phyloP scores from a whole-genome alignment of 1,140 invertebrate species.

The Diorhabda carinulata region DNA sequence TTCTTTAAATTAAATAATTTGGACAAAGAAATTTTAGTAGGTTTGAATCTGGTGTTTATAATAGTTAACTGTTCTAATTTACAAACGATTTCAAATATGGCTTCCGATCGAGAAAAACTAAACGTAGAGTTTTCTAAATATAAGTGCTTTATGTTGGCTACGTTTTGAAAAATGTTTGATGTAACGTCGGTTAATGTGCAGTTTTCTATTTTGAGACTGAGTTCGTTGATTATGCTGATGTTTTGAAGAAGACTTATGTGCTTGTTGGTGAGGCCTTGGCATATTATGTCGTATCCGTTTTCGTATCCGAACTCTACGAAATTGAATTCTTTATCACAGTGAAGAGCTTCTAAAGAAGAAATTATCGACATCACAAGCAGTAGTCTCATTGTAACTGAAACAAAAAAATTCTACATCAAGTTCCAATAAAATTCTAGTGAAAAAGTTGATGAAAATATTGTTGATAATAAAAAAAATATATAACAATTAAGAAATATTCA shows the following conservation, averaged over 20 bases:
- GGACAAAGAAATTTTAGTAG: conserved; percentile 24
- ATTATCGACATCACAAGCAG: conserved; percentile 7
- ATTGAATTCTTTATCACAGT: conserved; percentile 36
- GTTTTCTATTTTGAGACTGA: conserved; percentile 36
- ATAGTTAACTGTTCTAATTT: conserved; percentile 27
- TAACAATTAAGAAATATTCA: too few species aligned
- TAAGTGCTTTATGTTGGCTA: conserved; percentile 34
- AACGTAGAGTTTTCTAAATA: conserved; percentile 30
- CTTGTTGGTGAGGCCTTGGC: conserved; percentile 31
- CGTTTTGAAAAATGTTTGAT: conserved; percentile 32
- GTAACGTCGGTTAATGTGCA: conserved; percentile 32
- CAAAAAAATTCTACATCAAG: conserved; percentile 7
- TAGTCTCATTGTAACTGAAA: conserved; percentile 22
- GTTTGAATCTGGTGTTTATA: conserved; percentile 26
- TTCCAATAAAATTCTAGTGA: too few species aligned
- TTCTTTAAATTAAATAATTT: conserved; percentile 30
- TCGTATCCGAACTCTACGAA: conserved; percentile 37
- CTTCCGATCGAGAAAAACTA: conserved; percentile 20
- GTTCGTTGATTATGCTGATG: conserved; percentile 39
- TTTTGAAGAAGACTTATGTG: conserved; percentile 32
- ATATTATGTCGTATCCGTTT: conserved; percentile 41
- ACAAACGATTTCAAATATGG: conserved; percentile 28
- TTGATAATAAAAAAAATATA: too few species aligned
- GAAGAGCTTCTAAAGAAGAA: conserved; percentile 12
- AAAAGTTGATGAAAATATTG: too few species aligned